These are phyloP conservation scores for Oreocharis arfaki DNA, from an alignment of 2,113 vertebrate genomes.

Conservation along the genomic window DNA sequence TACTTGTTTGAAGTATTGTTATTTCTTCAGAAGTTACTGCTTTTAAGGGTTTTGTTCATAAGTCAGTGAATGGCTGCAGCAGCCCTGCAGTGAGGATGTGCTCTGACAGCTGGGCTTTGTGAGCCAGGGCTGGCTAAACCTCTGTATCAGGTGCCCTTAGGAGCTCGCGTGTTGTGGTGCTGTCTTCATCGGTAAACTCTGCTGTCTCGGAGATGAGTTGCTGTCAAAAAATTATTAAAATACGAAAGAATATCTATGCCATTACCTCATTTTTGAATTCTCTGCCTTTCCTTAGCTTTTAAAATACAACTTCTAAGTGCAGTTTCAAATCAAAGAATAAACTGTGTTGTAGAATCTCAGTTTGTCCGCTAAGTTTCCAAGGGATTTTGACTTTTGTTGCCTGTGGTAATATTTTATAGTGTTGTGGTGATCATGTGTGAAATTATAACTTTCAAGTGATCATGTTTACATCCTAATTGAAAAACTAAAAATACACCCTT, in stretches of 20 bases:
- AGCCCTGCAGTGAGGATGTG: background rate
- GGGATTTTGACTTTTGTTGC: background rate
- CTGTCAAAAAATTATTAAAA: background rate
- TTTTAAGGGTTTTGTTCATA: background rate
- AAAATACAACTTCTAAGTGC: background rate
- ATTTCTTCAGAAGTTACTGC: background rate
- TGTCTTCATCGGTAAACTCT: background rate
- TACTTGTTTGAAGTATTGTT: background rate
- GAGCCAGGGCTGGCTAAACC: background rate
- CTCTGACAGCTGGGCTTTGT: background rate
- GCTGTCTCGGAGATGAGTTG: background rate
- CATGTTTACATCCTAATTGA: background rate
- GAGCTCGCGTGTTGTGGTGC: background rate
- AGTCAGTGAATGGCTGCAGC: background rate
- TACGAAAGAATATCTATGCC: accelerated
- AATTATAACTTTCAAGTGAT: background rate
- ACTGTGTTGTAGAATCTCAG: background rate
- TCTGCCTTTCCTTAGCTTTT: background rate
- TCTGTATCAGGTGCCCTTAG: background rate
- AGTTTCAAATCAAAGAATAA: background rate
- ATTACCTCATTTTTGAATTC: accelerated
- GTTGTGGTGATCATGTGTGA: background rate
- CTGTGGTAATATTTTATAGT: accelerated
- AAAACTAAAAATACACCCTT: background rate
- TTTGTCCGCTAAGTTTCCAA: background rate